Base-by-base conservation (phyloP, 37 sponge, comb jelly and placozoan species). In the Tethya wilhelma region DNA sequence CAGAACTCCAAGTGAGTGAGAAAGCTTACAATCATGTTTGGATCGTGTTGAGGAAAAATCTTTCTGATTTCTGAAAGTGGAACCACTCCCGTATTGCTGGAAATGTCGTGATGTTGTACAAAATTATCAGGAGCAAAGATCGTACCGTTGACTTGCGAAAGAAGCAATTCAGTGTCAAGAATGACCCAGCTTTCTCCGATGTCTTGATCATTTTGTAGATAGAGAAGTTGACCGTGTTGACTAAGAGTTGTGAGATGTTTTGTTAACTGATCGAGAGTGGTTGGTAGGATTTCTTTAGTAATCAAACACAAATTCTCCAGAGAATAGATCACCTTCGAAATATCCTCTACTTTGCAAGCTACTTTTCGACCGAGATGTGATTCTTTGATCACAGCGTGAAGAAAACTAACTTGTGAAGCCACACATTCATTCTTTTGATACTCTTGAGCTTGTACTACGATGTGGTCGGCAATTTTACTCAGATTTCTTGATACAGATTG, bases 161-260 rank as follows among this genome's bases (percentile, higher is more conserved):
- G 37, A 38, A 55, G 32, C 25, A 37, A 25, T 22, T 29, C 62
- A 9, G 56, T 57, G 25, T 75, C 39, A 12, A 75, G 8, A 30
- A 75, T 43, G 11, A 75, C 14, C 76, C 76, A 75, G 53, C 76
- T 75, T 6, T 25, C 37, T 6, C 9, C 26, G 19, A 57, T 11
- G 3, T 75, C 40, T 12, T 7, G 56, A 30, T 6, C 14, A 31
- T 33, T 57, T 34, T 67, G 8, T 14, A 75, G 34, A 25, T 32
- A 75, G 17, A 75, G 12, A 46, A 75, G 9, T 22, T 55, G 60
- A 12, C 76, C 76, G 17, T 56, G 20, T 39, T 75, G 60, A 30
- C 62, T 75, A 8, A 75, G 38, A 14, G 62, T 57, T 14, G 42
- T 37, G 40, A 67, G 42, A 67, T 67, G 69, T 40, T 67, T 9